Base-by-base conservation (phyloP, 2,888 invertebrate genomes). In the Metacarcinus magister region DNA sequence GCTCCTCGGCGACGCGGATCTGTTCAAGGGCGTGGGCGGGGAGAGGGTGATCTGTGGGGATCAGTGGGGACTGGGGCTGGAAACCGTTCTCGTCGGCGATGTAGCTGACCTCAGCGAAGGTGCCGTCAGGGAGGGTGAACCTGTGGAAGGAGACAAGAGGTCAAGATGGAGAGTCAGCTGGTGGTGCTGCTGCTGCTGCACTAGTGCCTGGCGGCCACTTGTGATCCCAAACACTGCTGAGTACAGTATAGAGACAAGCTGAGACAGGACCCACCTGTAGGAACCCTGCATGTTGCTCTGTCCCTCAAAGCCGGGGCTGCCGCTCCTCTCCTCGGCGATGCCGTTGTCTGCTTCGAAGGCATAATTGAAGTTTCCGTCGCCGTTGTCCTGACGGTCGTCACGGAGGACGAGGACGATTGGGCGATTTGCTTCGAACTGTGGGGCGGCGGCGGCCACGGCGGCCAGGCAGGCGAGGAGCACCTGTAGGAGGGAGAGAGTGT, bases 21-120 rank as follows among this genome's bases (percentile, higher is more conserved):
- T 95, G 95, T 46, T 95, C 95, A 60, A 95, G 89, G 93, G 95
- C 95, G 95, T 95, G 95, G 60, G 60, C 67, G 89, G 95, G 95
- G 44, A 95, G 89, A 4, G 96, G 96, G 32, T 92, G 92, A 48
- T 67, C 54, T n/a, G 92, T 92, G 23, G 96, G 96, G 67, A 96
- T 48, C 32, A 92, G 75, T 10, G 92, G 92, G 23, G 93, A 92
- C 60, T 94, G 44, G 16, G 96, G 75, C 44, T 46, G 94, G 95
- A 95, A 96, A 28, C 96, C 96, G 54, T 44, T 46, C 60, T 96
- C 96, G 60, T 96, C 94, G 28, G 96, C 96, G 39, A 95, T 32
- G 92, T 94, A 96, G 92, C 89, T 44, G n/a, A 96, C 91, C 48
- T 95, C 92, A 67, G 93, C 94, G 91, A 95, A n/a, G 92, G 54